These are phyloP conservation scores for Heteromormyrus szaboi DNA, from an alignment of 2,797 vertebrate species.

Conservation along the genomic window DNA sequence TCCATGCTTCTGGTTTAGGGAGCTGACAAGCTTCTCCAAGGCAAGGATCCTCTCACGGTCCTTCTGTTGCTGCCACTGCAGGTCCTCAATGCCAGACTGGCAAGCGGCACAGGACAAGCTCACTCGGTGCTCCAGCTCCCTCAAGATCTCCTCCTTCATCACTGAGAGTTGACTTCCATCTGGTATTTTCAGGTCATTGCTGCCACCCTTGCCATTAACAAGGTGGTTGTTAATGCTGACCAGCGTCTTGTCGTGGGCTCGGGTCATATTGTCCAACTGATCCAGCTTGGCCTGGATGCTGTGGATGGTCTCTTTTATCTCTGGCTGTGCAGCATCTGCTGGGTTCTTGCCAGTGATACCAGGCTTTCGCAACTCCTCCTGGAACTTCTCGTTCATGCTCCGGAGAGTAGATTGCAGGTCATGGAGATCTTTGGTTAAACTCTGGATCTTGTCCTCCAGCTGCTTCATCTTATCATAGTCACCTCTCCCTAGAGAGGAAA, in stretches of 20 bases:
- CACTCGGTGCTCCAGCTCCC: slow-evolving; percentile 71
- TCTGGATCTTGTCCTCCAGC: slow-evolving; percentile 78
- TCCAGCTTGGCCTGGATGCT: slow-evolving; percentile 80
- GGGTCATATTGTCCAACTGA: slow-evolving; percentile 77
- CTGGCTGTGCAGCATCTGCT: slow-evolving; percentile 74
- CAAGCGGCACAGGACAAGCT: slow-evolving; percentile 75
- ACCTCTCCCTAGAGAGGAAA: slow-evolving; percentile 50
- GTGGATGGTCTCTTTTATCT: slow-evolving; percentile 78
- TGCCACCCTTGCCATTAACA: slow-evolving; percentile 42
- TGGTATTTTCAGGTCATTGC: slow-evolving; percentile 47
- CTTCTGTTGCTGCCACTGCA: slow-evolving; percentile 71
- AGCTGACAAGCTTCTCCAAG: slow-evolving; percentile 74
- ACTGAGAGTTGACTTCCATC: slow-evolving; percentile 44
- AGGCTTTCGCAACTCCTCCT: slow-evolving; percentile 52
- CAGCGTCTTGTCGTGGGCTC: slow-evolving; percentile 73
- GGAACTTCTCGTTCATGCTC: slow-evolving; percentile 63
- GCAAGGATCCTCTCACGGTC: slow-evolving; percentile 71
- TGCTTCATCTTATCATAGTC: slow-evolving; percentile 69
- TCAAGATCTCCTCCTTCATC: slow-evolving; percentile 59
- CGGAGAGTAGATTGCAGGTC: slow-evolving; percentile 67
- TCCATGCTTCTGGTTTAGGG: slow-evolving; percentile 70
- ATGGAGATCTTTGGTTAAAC: slow-evolving; percentile 72
- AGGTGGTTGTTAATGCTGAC: slow-evolving; percentile 70
- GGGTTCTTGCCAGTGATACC: slow-evolving; percentile 58
- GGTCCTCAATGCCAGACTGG: slow-evolving; percentile 66